A percentile compares a stretch with the other conserved stretches of the same genome.
Evolutionary conservation across 2,888 invertebrate genomes (phyloP).

Genomic region (Campoletis raptor): DNA sequence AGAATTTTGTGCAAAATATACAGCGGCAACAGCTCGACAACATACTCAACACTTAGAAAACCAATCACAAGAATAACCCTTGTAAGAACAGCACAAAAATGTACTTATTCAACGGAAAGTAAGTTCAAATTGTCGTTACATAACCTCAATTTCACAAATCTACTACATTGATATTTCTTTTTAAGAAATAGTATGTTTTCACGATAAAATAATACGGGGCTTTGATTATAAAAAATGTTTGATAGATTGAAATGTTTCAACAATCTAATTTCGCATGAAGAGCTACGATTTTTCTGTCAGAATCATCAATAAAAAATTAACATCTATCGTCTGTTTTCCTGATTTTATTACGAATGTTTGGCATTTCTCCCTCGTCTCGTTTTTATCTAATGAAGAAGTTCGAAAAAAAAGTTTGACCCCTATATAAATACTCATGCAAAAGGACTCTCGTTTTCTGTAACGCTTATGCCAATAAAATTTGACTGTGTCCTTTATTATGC

Average conservation of each 20-base stretch:
- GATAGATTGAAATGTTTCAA: background rate
- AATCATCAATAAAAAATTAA: background rate
- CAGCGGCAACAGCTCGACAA: constrained; percentile 72
- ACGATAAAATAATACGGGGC: constrained; percentile 7
- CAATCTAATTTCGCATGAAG: background rate
- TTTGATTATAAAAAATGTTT: background rate
- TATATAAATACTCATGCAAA: too few relatives aligned
- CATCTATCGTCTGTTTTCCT: background rate
- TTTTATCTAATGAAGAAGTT: background rate
- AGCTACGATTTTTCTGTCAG: constrained; percentile 46
- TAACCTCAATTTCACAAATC: constrained; percentile 74
- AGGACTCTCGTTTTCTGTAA: too few relatives aligned
- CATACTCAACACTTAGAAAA: constrained; percentile 73
- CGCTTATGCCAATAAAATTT: background rate
- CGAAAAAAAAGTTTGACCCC: background rate
- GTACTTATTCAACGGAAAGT: constrained; percentile 75
- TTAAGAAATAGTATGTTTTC: constrained; percentile 3
- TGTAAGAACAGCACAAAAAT: constrained; percentile 73
- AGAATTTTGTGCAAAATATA: constrained; percentile 78
- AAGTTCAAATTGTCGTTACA: constrained; percentile 67
- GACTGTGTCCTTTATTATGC: background rate
- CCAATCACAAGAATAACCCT: constrained; percentile 72
- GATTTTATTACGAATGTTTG: background rate
- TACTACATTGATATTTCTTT: background rate
- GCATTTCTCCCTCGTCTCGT: background rate